Evolutionary conservation across 2,888 invertebrate species (phyloP).

Genomic region (Apamea sordens): DNA sequence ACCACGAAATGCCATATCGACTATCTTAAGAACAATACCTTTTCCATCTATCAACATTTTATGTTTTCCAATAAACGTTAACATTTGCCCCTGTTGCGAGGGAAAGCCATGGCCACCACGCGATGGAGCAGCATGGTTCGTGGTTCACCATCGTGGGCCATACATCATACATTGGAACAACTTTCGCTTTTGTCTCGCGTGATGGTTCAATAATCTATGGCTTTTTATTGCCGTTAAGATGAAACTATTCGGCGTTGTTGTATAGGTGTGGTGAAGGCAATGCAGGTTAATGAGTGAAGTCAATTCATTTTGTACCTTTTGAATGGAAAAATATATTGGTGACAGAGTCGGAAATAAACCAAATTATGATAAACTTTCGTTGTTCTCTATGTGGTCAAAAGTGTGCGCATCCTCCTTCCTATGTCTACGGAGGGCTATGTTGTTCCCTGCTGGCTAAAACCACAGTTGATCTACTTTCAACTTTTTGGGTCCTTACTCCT

Average conservation of each 20-base stretch:
- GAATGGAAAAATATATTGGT: neutral
- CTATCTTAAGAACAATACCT: neutral
- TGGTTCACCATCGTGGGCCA: constrained; percentile 27
- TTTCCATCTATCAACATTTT: neutral
- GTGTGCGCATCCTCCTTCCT: neutral
- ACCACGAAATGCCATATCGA: neutral
- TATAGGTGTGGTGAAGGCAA: neutral
- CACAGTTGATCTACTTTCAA: neutral
- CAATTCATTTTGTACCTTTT: neutral
- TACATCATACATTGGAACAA: constrained; percentile 37
- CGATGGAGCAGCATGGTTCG: constrained; percentile 21
- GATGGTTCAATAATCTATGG: constrained; percentile 7
- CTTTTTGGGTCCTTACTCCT: no score
- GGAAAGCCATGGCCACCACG: constrained; percentile 23
- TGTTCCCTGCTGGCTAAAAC: neutral
- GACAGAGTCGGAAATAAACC: neutral
- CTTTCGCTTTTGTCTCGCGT: constrained; percentile 60
- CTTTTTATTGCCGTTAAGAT: constrained; percentile 29
- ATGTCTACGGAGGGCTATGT: neutral
- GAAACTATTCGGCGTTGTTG: neutral
- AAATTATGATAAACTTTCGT: no score
- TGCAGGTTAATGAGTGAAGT: neutral
- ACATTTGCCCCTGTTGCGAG: constrained; percentile 18
- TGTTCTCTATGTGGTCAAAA: neutral
- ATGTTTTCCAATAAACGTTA: constrained; percentile 11